phyloP scores from a whole-genome alignment of 2,797 vertebrate species.

The Hafferia zeledoni region DNA sequence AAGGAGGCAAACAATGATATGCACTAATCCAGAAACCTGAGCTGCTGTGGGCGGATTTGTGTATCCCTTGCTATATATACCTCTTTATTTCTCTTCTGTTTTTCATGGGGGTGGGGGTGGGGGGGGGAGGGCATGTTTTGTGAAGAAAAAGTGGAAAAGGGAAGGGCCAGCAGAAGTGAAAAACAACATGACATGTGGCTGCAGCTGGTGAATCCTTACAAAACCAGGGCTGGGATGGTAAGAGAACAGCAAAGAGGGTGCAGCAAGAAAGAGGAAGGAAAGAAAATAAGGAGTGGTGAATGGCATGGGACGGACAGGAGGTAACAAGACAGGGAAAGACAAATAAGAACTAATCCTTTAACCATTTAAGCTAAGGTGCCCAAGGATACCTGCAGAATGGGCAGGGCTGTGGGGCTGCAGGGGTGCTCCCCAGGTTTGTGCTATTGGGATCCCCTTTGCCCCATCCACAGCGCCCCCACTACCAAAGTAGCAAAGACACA shows the following conservation, averaged over 20 bases:
- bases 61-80: background rate
- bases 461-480: background rate
- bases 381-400: accelerated
- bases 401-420: background rate
- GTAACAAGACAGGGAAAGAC: background rate
- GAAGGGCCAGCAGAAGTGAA: background rate
- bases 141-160: background rate
- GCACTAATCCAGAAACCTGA: background rate
- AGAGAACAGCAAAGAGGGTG: background rate
- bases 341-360: background rate
- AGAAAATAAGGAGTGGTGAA: background rate
- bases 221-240: background rate
- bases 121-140: background rate
- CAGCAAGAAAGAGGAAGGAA: background rate
- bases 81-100: background rate
- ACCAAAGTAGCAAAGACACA: background rate
- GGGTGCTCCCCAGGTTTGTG: background rate
- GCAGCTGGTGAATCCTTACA: background rate
- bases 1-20: background rate
- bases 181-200: background rate
- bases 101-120: background rate
- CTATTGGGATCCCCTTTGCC: accelerated
- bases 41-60: background rate
- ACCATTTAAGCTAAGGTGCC: background rate
- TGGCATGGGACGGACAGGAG: background rate